Conservation (phyloP, 2,113 vertebrate species). For the Cheirogaleus medius region DNA sequence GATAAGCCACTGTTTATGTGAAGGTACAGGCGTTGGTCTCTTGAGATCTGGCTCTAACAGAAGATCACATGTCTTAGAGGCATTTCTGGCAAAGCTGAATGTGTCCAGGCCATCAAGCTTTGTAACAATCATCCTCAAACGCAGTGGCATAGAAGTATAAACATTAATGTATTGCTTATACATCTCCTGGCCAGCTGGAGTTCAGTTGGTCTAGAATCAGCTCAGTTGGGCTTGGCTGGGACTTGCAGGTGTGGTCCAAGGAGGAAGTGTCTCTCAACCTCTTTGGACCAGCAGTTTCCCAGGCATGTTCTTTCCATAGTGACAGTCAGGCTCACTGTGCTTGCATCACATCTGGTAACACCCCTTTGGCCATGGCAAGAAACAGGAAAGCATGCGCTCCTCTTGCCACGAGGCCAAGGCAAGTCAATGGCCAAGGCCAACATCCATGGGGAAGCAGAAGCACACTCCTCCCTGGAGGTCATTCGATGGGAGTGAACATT, state of each 20-base stretch:
- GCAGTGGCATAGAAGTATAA: neutral
- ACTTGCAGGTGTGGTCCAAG: neutral
- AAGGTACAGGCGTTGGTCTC: rapidly evolving
- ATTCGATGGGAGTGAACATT: neutral
- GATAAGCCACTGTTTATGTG: neutral
- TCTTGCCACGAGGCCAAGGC: neutral
- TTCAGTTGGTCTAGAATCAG: neutral
- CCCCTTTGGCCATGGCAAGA: neutral
- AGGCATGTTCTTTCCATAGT: neutral
- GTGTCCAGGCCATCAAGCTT: neutral
- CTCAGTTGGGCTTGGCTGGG: neutral
- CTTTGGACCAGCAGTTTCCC: neutral
- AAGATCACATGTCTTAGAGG: neutral
- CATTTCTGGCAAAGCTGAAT: neutral
- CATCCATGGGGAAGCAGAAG: rapidly evolving
- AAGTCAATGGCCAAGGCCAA: neutral
- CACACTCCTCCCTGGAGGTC: neutral
- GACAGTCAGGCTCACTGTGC: neutral
- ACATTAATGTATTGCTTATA: neutral
- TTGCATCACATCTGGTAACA: neutral
- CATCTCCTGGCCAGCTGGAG: neutral
- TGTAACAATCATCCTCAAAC: neutral
- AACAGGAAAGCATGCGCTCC: no score
- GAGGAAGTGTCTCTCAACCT: neutral
- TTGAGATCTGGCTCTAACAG: neutral